Conservation (phyloP, 2,797 vertebrate genomes). For the Smutsia temminckii region DNA sequence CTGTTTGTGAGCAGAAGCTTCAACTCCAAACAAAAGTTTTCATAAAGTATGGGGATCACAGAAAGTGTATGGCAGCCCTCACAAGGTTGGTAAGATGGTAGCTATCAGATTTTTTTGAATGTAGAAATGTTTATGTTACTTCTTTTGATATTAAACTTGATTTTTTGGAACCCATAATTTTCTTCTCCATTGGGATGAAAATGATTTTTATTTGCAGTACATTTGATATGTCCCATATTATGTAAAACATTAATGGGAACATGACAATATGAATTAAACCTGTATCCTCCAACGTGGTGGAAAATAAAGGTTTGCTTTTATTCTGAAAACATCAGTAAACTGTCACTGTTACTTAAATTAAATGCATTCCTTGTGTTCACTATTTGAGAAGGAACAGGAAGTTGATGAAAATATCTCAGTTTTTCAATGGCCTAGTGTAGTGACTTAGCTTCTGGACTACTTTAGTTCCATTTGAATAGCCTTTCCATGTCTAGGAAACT, state of each 20-base stretch:
- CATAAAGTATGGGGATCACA: neutral
- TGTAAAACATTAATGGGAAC: neutral
- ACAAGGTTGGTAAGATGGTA: neutral
- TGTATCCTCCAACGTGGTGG: neutral
- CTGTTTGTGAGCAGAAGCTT: neutral
- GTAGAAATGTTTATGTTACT: neutral
- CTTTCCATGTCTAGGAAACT: neutral
- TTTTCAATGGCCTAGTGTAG: neutral
- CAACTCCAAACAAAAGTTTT: neutral
- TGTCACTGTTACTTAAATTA: conserved; percentile 16
- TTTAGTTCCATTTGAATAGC: neutral
- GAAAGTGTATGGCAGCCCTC: neutral
- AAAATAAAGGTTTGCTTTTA: conserved; percentile 47
- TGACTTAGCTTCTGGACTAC: neutral
- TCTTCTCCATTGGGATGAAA: conserved; percentile 52
- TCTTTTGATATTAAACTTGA: conserved; percentile 54
- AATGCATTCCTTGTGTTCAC: neutral
- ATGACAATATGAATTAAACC: neutral
- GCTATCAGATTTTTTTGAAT: neutral
- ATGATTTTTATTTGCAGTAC: conserved; percentile 23
- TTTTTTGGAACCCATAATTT: conserved; percentile 45
- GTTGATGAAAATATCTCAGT: neutral
- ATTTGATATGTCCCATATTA: neutral
- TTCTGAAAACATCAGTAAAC: neutral
- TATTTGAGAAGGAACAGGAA: neutral